Percentiles rank a stretch among this genome's conserved stretches.
phyloP scores from a whole-genome alignment of 2,888 invertebrate genomes.

The Microplitis manilae region DNA sequence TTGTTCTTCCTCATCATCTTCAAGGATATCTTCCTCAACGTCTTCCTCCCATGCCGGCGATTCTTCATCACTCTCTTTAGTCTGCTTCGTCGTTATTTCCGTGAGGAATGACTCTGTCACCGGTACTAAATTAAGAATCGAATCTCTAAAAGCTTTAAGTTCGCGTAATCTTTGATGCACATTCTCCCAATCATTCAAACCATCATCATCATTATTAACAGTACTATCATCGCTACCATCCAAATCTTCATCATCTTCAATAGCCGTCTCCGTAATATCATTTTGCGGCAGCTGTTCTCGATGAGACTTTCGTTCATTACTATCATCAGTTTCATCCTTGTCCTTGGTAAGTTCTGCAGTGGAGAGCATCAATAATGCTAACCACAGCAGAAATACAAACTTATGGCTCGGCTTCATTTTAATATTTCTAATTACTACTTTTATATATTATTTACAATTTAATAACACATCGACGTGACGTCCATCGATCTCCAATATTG shows the following conservation, averaged over 20 bases:
- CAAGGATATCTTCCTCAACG: constrained; percentile 49
- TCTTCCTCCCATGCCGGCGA: constrained; percentile 52
- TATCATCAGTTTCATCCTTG: constrained; percentile 37
- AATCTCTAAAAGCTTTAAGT: constrained; percentile 57
- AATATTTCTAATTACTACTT: constrained; percentile 30
- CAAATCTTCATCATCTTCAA: neutral
- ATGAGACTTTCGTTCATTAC: neutral
- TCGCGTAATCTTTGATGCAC: constrained; percentile 58
- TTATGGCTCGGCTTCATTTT: constrained; percentile 51
- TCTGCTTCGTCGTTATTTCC: constrained; percentile 55
- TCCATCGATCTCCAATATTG: constrained; percentile 6
- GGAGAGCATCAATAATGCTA: constrained; percentile 52
- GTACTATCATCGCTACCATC: constrained; percentile 43
- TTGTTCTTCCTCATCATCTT: constrained; percentile 69
- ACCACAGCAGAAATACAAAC: constrained; percentile 52
- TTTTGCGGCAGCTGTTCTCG: neutral
- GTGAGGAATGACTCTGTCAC: constrained; percentile 52
- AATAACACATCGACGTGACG: constrained; percentile 26
- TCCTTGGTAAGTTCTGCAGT: constrained; percentile 51
- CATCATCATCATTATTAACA: constrained; percentile 42
- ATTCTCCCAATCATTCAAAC: constrained; percentile 54
- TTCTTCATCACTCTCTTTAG: constrained; percentile 51
- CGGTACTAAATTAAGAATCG: constrained; percentile 58
- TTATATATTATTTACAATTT: constrained; percentile 37
- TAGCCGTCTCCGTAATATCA: neutral